These are phyloP conservation scores for Rhinichthys klamathensis DNA, from an alignment of 2,113 vertebrate species.

Conservation along the genomic window DNA sequence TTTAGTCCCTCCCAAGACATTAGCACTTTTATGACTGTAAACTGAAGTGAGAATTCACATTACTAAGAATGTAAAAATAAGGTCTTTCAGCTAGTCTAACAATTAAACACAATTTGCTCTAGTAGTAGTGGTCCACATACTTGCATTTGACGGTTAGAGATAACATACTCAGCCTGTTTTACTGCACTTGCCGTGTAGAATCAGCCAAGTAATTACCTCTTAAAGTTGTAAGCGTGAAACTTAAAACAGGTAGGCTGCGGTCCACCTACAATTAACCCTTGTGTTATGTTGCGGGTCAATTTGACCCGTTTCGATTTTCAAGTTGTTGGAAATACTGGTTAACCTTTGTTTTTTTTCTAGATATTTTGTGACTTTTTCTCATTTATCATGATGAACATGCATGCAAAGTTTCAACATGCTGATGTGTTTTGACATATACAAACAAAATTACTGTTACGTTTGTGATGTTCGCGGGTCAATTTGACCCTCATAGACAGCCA, in stretches of 20 bases:
- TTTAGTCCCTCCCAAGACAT: not conserved
- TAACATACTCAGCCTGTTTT: conserved; percentile 26
- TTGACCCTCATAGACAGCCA: too few relatives aligned
- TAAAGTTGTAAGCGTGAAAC: not conserved
- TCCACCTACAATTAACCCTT: conserved; percentile 27
- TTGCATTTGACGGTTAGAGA: conserved; percentile 2
- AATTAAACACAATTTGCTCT: too few relatives aligned
- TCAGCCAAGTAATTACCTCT: not conserved
- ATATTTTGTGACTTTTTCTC: too few relatives aligned
- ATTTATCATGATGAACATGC: too few relatives aligned
- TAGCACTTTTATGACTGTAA: not conserved
- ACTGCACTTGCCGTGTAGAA: conserved; percentile 5
- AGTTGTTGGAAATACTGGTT: too few relatives aligned
- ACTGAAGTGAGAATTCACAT: not conserved
- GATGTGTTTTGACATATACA: too few relatives aligned
- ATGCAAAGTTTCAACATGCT: too few relatives aligned
- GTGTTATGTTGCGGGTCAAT: too few relatives aligned
- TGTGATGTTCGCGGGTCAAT: too few relatives aligned
- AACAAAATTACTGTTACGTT: too few relatives aligned
- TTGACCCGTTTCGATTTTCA: too few relatives aligned
- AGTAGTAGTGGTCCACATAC: not conserved
- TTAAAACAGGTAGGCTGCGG: not conserved
- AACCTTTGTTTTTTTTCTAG: too few relatives aligned
- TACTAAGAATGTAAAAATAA: not conserved
- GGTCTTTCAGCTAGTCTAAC: not conserved